A percentile compares a stretch with the other conserved stretches of the same genome.
phyloP scores from a whole-genome alignment of 2,888 invertebrate species.

The Kryphioiulus occultus region DNA sequence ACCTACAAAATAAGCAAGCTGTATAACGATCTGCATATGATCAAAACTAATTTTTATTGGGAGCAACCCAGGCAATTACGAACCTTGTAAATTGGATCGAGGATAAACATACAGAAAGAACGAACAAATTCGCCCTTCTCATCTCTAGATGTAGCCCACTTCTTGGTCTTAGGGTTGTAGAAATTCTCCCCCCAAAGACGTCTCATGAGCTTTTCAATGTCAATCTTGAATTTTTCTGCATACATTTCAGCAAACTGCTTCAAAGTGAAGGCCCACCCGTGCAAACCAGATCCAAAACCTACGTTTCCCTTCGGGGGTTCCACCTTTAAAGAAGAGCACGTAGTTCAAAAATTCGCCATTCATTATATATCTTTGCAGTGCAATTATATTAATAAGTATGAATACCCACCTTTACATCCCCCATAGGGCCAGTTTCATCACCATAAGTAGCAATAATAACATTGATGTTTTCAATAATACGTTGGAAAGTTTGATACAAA shows the following conservation, averaged over 20 bases:
- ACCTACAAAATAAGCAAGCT: constrained; percentile 63
- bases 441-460: constrained; percentile 99
- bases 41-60: not conserved
- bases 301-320: constrained; percentile 99
- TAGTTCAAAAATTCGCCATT: not conserved
- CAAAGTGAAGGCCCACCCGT: constrained; percentile 99
- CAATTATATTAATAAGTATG: not conserved
- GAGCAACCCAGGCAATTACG: constrained; percentile 47
- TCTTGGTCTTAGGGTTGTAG: constrained; percentile 96
- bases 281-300: constrained; percentile 99
- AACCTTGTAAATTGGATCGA: constrained; percentile 99
- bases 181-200: constrained; percentile 97
- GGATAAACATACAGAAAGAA: constrained; percentile 98
- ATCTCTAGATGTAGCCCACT: constrained; percentile 95
- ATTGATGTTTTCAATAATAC: constrained; percentile 99
- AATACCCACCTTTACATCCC: constrained; percentile 86
- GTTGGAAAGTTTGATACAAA: constrained; percentile 98
- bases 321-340: constrained; percentile 65
- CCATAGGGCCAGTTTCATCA: constrained; percentile 98
- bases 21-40: not conserved
- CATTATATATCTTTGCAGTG: not conserved
- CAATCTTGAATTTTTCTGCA: constrained; percentile 97
- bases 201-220: constrained; percentile 96
- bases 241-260: constrained; percentile 99
- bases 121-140: constrained; percentile 82